Conservation (phyloP, 2,113 vertebrate species). For the Syrmaticus mikado region DNA sequence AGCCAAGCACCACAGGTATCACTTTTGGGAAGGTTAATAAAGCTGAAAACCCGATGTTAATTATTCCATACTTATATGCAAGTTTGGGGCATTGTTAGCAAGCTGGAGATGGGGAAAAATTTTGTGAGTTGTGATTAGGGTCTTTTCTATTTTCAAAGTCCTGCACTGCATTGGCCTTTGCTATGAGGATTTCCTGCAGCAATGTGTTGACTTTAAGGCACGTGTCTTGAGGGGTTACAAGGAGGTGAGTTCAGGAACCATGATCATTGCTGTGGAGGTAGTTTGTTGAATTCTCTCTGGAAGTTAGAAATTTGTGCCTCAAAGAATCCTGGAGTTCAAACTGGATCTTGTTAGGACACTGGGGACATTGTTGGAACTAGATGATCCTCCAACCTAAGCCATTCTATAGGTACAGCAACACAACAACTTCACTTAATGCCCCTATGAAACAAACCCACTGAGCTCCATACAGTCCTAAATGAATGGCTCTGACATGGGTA, state of each 20-base stretch:
- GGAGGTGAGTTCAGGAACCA: neutral
- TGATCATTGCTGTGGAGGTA: neutral
- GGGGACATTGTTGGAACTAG: too few species aligned
- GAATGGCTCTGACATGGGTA: neutral
- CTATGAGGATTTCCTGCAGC: neutral
- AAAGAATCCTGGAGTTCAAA: neutral
- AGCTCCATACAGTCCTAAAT: neutral
- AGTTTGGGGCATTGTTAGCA: neutral
- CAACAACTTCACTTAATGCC: neutral
- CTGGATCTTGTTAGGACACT: neutral
- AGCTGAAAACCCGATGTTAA: neutral
- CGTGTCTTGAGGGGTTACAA: rapidly evolving
- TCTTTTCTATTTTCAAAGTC: neutral
- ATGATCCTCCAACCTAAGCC: too few species aligned
- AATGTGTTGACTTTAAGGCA: neutral
- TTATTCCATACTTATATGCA: neutral
- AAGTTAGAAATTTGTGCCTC: neutral
- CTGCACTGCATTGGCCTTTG: neutral
- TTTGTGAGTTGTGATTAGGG: neutral
- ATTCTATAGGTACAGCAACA: neutral
- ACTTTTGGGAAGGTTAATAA: neutral
- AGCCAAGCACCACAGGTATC: rapidly evolving
- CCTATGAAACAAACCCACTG: rapidly evolving
- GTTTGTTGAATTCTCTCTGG: neutral
- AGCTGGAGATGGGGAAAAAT: neutral